Conservation (phyloP, 2,888 invertebrate species). For the Erynnis tages region DNA sequence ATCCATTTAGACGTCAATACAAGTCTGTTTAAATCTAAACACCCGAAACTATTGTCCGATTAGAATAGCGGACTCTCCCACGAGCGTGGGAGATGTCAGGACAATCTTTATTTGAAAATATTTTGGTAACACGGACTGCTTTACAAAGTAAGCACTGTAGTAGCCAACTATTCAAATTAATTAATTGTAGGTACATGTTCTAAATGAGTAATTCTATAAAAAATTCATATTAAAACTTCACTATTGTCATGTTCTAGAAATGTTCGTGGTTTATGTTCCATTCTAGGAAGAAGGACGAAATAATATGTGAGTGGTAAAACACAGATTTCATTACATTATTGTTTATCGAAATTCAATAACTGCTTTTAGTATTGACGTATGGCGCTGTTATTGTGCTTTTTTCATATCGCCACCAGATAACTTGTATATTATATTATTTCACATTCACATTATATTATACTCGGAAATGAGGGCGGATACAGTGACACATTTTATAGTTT, state of each 20-base stretch:
- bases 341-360: constrained; percentile 16
- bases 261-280: not conserved
- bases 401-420: constrained; percentile 9
- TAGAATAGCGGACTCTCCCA: constrained; percentile 11
- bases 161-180: not conserved
- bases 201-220: not conserved
- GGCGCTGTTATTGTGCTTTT: constrained; percentile 17
- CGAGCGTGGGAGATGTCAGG: constrained; percentile 3
- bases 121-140: constrained; percentile 17
- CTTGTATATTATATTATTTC: not conserved
- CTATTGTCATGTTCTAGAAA: not conserved
- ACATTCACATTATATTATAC: no score
- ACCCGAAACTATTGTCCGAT: constrained; percentile 16
- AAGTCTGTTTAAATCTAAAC: constrained; percentile 3
- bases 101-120: constrained; percentile 24
- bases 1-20: not conserved
- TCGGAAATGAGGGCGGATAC: constrained; percentile 8
- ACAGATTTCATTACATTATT: constrained; percentile 18
- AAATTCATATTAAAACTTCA: no score
- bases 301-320: constrained; percentile 1
- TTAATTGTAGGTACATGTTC: not conserved
- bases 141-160: constrained; percentile 1
- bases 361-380: constrained; percentile 11
- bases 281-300: constrained; percentile 2
- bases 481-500: not conserved